phyloP scores from a whole-genome alignment of 2,113 vertebrate species.

The Callionymus lyra region DNA sequence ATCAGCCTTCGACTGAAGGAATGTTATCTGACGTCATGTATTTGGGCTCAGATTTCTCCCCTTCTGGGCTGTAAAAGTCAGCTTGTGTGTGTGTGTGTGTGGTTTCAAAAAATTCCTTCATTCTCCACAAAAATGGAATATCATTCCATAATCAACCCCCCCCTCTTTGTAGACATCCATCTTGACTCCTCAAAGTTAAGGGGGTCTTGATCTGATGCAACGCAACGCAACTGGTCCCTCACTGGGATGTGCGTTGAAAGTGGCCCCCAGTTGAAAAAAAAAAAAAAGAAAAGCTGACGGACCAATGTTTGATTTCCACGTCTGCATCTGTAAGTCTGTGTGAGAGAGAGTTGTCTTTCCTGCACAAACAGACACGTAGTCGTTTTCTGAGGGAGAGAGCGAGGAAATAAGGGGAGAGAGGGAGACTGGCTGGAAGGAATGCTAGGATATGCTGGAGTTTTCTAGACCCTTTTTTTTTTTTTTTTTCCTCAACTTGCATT shows the following conservation, averaged over 20 bases:
- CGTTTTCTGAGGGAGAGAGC: slow-evolving; percentile 47
- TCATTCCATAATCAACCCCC: no score
- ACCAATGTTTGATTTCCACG: slow-evolving; percentile 63
- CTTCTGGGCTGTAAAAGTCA: slow-evolving; percentile 20
- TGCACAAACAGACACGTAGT: slow-evolving; percentile 65
- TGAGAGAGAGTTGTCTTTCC: slow-evolving; percentile 34
- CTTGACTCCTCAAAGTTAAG: no score
- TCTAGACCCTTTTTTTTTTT: slow-evolving; percentile 35
- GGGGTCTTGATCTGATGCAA: no score
- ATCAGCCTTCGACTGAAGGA: slow-evolving; percentile 58
- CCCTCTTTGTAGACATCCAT: no score
- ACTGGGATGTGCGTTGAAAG: no score
- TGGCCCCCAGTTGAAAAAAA: no score
- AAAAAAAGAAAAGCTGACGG: no score
- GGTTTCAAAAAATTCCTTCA: no score
- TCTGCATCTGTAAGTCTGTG: slow-evolving; percentile 42
- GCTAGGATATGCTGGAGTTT: slow-evolving; percentile 67
- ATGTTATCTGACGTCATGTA: slow-evolving; percentile 63
- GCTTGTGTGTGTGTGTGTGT: slow-evolving; percentile 1
- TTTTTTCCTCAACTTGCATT: slow-evolving; percentile 17
- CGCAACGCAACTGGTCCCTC: no score
- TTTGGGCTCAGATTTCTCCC: slow-evolving; percentile 59
- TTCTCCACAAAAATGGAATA: no score
- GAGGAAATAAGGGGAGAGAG: slow-evolving; percentile 28
- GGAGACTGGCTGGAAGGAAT: slow-evolving; percentile 63